Evolutionary conservation across 1,140 invertebrate species (phyloP).

Genomic region (Anastrepha obliqua): DNA sequence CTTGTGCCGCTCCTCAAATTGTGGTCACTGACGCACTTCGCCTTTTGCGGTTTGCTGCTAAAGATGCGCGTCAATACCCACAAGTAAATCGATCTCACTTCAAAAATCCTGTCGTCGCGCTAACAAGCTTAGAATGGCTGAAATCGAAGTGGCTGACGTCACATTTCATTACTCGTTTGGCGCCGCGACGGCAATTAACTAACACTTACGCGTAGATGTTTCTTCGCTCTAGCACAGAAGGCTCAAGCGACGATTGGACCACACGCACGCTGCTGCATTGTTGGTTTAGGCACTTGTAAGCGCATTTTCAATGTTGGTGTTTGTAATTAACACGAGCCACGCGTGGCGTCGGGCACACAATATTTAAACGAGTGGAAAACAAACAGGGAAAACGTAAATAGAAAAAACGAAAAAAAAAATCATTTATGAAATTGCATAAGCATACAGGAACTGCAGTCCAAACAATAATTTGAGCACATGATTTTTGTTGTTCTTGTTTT

Average conservation of each 20-base stretch:
- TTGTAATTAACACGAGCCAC: constrained; percentile 43
- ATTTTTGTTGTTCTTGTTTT: neutral
- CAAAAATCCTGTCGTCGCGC: neutral
- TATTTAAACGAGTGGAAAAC: neutral
- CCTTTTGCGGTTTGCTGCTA: neutral
- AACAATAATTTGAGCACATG: neutral
- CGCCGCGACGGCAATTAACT: constrained; percentile 38
- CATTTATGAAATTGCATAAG: neutral
- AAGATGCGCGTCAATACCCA: neutral
- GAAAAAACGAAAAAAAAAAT: neutral
- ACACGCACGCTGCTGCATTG: neutral
- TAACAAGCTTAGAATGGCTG: constrained; percentile 18
- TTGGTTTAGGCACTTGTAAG: constrained; percentile 32
- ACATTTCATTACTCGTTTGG: neutral
- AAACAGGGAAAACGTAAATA: neutral
- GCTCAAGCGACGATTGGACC: neutral
- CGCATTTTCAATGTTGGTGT: neutral
- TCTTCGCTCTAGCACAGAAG: neutral
- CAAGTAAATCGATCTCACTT: constrained; percentile 15
- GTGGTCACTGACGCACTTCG: neutral
- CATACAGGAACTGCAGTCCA: neutral
- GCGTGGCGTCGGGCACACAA: constrained; percentile 2
- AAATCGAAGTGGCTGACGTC: neutral
- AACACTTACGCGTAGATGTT: neutral
- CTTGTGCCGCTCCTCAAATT: neutral